Conservation (phyloP, 2,797 vertebrate species). For the Sciaenops ocellatus region DNA sequence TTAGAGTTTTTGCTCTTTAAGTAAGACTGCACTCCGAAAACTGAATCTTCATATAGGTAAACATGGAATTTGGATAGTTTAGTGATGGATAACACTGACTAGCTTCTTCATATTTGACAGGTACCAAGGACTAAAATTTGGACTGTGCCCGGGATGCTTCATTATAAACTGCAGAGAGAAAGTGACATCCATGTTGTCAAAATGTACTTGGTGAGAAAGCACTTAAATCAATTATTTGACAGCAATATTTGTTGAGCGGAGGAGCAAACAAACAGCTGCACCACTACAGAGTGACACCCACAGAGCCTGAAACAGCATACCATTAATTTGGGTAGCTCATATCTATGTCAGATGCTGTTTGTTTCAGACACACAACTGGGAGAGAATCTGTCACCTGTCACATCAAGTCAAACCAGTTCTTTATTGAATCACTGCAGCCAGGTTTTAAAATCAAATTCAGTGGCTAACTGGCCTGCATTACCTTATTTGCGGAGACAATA, state of each 20-base stretch:
- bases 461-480: background rate
- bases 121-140: slow-evolving; percentile 5
- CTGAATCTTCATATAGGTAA: background rate
- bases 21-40: background rate
- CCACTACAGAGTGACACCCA: slow-evolving; percentile 35
- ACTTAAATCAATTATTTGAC: slow-evolving; percentile 64
- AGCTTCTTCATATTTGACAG: slow-evolving; percentile 7
- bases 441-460: slow-evolving; percentile 31
- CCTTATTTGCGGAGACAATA: background rate
- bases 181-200: slow-evolving; percentile 46
- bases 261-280: slow-evolving; percentile 63
- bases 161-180: slow-evolving; percentile 34
- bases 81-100: background rate
- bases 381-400: slow-evolving; percentile 50
- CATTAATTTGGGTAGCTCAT: slow-evolving; percentile 44
- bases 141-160: slow-evolving; percentile 26
- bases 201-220: slow-evolving; percentile 45
- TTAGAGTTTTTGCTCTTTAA: background rate
- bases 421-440: slow-evolving; percentile 3
- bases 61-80: slow-evolving; percentile 1
- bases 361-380: slow-evolving; percentile 28
- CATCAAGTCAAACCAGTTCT: slow-evolving; percentile 26
- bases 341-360: slow-evolving; percentile 46
- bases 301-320: slow-evolving; percentile 25
- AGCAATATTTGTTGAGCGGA: slow-evolving; percentile 59